Evolutionary conservation across 2,797 vertebrate genomes (phyloP), one percentile per base, ranked within the genome.

Genomic region (Meriones psammophilus): DNA sequence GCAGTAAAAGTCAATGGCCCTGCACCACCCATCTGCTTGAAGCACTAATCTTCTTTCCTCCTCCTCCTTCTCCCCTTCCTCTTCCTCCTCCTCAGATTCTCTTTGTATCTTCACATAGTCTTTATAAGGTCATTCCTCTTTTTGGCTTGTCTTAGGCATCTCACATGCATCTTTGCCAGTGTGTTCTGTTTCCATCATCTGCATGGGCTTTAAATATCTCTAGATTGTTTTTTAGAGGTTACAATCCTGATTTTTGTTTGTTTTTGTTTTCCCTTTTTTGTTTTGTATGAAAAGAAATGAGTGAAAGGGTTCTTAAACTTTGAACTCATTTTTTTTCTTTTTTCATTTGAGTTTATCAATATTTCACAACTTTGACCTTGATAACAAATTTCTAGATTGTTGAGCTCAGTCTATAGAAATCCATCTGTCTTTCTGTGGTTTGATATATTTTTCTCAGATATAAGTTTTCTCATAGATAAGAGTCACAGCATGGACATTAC

Each of bases 31-130:
- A 56, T 36, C 36, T 3, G 4, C n/a, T 26, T 12, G 56, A 4
- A 58, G 56, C 14, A 58, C 56, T 58, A 17, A 58, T 58, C 56
- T 4, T 14, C 17, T 58, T 58, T 58, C 26, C 26, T 50, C 6
- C 42, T 30, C 2, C 73, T 76, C 18, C 36, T 4, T 4, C 9
- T 8, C 36, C 9, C 24, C 33, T 7, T 62, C 60, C 22, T 24
- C 60, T 4, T 73, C 54, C 54, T 62, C 56, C 24, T 81, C 36
- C 2, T 0, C 15, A 7, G 24, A 3, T 39, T 33, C 50, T 56
- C 4, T 76, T 62, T n/a, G 39, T 2, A 26, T 22, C 36, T 5
- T 0, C 5, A 30, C 0, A 1, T 9, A 33, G 9, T 56, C 39
- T n/a, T 28, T 2, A 7, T 7, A 14, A 42, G 3, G 22, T 39